Percentiles rank a stretch among this genome's conserved stretches.
These are phyloP conservation scores for Calliphora vomitoria DNA, from an alignment of 2,888 invertebrate genomes.

Conservation along the genomic window DNA sequence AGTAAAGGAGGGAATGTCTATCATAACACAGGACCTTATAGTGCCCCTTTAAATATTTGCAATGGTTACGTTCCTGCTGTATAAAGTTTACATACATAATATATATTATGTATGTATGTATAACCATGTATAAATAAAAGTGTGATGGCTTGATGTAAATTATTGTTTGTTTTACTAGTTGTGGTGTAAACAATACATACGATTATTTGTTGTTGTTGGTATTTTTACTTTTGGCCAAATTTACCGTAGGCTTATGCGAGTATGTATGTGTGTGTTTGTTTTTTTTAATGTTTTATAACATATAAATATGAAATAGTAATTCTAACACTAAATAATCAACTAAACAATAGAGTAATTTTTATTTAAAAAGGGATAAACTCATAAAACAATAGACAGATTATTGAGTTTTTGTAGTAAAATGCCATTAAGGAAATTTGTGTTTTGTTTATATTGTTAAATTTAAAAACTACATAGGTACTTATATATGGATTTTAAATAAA, in stretches of 20 bases:
- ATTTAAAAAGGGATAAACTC: constrained; percentile 45
- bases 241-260: constrained; percentile 46
- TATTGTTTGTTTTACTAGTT: constrained; percentile 52
- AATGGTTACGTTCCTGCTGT: not conserved
- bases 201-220: constrained; percentile 6
- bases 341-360: constrained; percentile 66
- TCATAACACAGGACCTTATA: no score
- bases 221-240: constrained; percentile 49
- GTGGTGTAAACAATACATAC: constrained; percentile 59
- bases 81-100: not conserved
- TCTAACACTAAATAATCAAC: constrained; percentile 70
- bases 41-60: not conserved
- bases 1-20: no score
- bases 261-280: not conserved
- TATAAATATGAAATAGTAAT: constrained; percentile 56
- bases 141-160: constrained; percentile 42
- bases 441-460: constrained; percentile 15
- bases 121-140: not conserved
- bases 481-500: not conserved
- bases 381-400: constrained; percentile 53
- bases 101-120: no score
- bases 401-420: constrained; percentile 25
- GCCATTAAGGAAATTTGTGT: constrained; percentile 17
- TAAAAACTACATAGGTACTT: constrained; percentile 7
- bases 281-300: not conserved